These are phyloP conservation scores for Oreotragus oreotragus DNA, from an alignment of 2,113 vertebrate species.

Conservation along the genomic window DNA sequence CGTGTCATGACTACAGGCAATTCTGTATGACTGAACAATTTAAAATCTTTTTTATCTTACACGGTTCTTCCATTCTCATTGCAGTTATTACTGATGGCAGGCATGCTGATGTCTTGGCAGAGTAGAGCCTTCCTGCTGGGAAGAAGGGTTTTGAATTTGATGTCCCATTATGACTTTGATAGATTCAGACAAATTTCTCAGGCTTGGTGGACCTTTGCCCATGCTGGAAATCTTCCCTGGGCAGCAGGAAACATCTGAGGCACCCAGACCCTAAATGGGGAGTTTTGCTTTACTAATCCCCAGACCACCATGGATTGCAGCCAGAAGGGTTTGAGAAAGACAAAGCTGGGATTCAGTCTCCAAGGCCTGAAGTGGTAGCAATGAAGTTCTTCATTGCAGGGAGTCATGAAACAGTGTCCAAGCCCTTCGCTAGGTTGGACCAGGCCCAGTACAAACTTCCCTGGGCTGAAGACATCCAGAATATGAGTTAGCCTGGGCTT, in stretches of 20 bases:
- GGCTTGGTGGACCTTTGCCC: slow-evolving; percentile 55
- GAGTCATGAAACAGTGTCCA: neutral
- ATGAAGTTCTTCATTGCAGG: neutral
- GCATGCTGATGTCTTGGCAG: slow-evolving; percentile 63
- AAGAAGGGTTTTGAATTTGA: slow-evolving; percentile 62
- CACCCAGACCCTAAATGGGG: slow-evolving; percentile 40
- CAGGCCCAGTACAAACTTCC: neutral
- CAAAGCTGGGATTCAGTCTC: neutral
- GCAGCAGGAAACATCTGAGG: slow-evolving; percentile 65
- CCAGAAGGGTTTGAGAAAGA: slow-evolving; percentile 24
- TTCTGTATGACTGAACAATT: slow-evolving; percentile 15
- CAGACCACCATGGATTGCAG: neutral
- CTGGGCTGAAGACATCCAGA: neutral
- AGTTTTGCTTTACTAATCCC: slow-evolving; percentile 46
- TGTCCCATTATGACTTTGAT: slow-evolving; percentile 65
- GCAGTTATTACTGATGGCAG: slow-evolving; percentile 61
- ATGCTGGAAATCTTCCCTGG: slow-evolving; percentile 62
- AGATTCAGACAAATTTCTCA: slow-evolving; percentile 68
- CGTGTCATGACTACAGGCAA: neutral
- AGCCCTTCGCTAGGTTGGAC: neutral
- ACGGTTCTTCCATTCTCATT: neutral
- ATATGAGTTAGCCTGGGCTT: neutral
- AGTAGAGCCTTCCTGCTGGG: slow-evolving; percentile 38
- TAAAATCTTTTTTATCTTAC: slow-evolving; percentile 34
- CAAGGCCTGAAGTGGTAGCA: neutral